Base-by-base conservation (phyloP, 2,797 vertebrate genomes). In the Gambusia yucatana region DNA sequence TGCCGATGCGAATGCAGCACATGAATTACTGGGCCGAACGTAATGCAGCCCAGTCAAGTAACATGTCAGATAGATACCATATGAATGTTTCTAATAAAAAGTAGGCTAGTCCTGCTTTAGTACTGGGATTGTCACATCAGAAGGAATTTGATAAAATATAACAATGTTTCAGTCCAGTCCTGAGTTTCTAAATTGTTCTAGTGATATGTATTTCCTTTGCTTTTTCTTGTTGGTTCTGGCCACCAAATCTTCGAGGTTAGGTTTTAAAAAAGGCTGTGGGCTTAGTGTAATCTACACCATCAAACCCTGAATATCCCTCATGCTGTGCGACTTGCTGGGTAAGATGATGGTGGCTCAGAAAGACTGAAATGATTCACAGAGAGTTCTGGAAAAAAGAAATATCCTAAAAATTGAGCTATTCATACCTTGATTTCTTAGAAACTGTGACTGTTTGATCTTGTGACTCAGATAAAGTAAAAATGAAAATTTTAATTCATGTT, bases 1-100 rank as follows among this genome's bases (percentile, higher is more conserved):
- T 80, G 79, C 75, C 4, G 36, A 79, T 57, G 86, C 71, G 59
- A 76, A 75, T 75, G 80, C 30, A 79, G 14, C 55, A 39, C 25
- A 52, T 75, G 80, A 79, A 83, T 80, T 44, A 44, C 44, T 50
- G 76, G 22, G 48, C 47, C 1, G 33, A 55, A 41, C 13, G 71
- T 33, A 72, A 50, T 33, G 44, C 74, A 63, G 57, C 20, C 28
- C 28, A 22, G 55, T 75, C 44, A 67, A 76, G 36, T 63, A 36
- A 75, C 41, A 61, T 16, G 14, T 4, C 41, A 46, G 55, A 28
- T 33, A 33, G 22, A 33, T 61, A 46, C 20, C 10, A 11, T 30
- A 48, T 52, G 30, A 33, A 36, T 39, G 17, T 52, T 39, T 73
- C 16, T 50, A 25, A 52, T 39, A 46, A 52, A 14, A n/a, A 6